Conservation (phyloP, 2,113 vertebrate genomes). For the Pseudopodoces humilis region DNA sequence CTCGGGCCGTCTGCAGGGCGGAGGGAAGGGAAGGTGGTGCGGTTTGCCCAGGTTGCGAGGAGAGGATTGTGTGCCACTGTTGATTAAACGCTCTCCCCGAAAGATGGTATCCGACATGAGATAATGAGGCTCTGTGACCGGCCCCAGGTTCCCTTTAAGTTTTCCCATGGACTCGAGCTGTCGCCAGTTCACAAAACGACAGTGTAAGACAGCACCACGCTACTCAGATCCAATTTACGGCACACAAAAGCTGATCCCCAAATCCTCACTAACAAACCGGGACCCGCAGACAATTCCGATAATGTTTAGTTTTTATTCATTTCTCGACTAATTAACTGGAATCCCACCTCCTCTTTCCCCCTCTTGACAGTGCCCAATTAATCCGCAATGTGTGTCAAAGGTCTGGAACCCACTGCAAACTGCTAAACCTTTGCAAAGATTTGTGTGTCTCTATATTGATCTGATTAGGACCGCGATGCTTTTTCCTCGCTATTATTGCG, state of each 20-base stretch:
- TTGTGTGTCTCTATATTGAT: constrained; percentile 85
- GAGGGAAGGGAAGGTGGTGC: not conserved
- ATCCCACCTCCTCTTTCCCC: constrained; percentile 79
- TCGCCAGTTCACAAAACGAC: constrained; percentile 87
- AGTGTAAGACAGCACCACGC: constrained; percentile 87
- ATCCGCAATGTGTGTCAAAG: constrained; percentile 86
- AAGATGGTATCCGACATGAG: constrained; percentile 86
- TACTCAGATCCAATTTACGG: constrained; percentile 91
- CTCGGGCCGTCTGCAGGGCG: not conserved
- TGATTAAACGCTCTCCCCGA: constrained; percentile 79
- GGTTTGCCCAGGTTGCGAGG: constrained; percentile 35
- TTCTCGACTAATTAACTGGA: constrained; percentile 96
- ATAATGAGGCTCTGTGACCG: constrained; percentile 86
- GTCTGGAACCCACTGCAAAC: constrained; percentile 80
- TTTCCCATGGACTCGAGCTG: constrained; percentile 87
- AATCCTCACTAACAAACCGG: constrained; percentile 88
- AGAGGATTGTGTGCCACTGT: constrained; percentile 29
- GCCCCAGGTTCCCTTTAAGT: constrained; percentile 80
- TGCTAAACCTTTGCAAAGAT: constrained; percentile 82
- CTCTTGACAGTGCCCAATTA: constrained; percentile 91
- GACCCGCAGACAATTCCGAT: constrained; percentile 84
- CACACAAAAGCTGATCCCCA: constrained; percentile 92
- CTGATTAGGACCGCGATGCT: constrained; percentile 80
- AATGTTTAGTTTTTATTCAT: constrained; percentile 86
- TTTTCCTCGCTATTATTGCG: constrained; percentile 29